A percentile compares a stretch with the other conserved stretches of the same genome.
Conservation (phyloP, 1,140 invertebrate species). For the Theocolax elegans region DNA sequence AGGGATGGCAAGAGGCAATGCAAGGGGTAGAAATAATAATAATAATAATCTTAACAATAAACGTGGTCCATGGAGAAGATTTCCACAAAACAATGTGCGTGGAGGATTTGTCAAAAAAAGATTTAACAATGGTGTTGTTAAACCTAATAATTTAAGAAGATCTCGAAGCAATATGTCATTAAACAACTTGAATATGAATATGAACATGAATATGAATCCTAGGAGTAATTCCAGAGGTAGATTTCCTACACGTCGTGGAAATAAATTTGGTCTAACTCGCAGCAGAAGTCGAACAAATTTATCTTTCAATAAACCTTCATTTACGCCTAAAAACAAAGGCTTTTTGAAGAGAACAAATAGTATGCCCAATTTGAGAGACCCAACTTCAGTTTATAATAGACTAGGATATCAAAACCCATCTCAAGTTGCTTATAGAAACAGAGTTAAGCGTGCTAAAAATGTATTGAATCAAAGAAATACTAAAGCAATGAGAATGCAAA, state of each 20-base stretch:
- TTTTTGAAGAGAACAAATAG: conserved; percentile 57
- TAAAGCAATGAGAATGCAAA: conserved; percentile 55
- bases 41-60: conserved; percentile 31
- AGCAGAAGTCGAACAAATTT: conserved; percentile 58
- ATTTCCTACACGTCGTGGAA: conserved; percentile 46
- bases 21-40: conserved; percentile 25
- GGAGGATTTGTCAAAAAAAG: conserved; percentile 57
- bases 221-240: conserved; percentile 46
- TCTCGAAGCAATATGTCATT: conserved; percentile 52
- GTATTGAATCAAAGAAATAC: conserved; percentile 58
- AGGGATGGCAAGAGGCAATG: conserved; percentile 20
- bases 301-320: conserved; percentile 48
- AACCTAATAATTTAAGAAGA: conserved; percentile 37
- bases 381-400: conserved; percentile 62
- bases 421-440: conserved; percentile 63
- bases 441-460: conserved; percentile 62
- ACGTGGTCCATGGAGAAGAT: conserved; percentile 34
- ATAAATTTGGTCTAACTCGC: conserved; percentile 50
- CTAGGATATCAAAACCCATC: conserved; percentile 64
- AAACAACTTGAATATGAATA: conserved; percentile 47
- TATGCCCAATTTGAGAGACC: conserved; percentile 60
- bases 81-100: conserved; percentile 41
- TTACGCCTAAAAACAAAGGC: conserved; percentile 51
- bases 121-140: conserved; percentile 48
- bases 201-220: conserved; percentile 9